phyloP scores from a whole-genome alignment of 2,888 invertebrate genomes.

The Cantharis flavilabris region DNA sequence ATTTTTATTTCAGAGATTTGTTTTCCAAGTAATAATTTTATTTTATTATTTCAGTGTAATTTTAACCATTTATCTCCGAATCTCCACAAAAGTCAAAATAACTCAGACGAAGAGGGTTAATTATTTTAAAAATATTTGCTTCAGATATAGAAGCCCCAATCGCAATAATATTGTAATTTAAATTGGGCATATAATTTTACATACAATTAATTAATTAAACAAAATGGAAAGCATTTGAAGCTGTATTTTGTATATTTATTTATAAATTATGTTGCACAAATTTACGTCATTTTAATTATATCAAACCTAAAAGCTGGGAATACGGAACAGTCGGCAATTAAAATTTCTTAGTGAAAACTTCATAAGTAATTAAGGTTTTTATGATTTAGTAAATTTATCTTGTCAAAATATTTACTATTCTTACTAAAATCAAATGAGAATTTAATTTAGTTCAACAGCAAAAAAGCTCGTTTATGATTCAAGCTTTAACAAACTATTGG shows the following conservation, averaged over 20 bases:
- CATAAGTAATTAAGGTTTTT: background rate
- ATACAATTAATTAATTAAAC: background rate
- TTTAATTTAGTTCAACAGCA: background rate
- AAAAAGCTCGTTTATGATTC: background rate
- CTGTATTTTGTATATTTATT: background rate
- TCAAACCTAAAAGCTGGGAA: background rate
- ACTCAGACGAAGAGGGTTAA: too few relatives aligned
- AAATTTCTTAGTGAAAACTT: background rate
- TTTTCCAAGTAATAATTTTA: background rate
- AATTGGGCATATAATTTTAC: background rate
- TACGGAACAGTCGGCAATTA: background rate
- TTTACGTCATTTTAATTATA: background rate
- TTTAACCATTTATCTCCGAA: too few relatives aligned
- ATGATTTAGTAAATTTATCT: background rate
- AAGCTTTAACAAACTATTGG: background rate
- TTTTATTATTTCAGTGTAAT: too few relatives aligned
- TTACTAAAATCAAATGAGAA: background rate
- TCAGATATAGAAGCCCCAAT: too few relatives aligned
- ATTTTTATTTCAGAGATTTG: background rate
- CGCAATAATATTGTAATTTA: too few relatives aligned
- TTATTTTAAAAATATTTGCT: too few relatives aligned
- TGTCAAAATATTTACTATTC: background rate
- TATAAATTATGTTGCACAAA: background rate
- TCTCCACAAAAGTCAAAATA: too few relatives aligned
- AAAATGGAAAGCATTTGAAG: background rate